Evolutionary conservation across 2,888 invertebrate genomes (phyloP), one percentile per base, ranked within the genome.

Genomic region (Protonemura montana): DNA sequence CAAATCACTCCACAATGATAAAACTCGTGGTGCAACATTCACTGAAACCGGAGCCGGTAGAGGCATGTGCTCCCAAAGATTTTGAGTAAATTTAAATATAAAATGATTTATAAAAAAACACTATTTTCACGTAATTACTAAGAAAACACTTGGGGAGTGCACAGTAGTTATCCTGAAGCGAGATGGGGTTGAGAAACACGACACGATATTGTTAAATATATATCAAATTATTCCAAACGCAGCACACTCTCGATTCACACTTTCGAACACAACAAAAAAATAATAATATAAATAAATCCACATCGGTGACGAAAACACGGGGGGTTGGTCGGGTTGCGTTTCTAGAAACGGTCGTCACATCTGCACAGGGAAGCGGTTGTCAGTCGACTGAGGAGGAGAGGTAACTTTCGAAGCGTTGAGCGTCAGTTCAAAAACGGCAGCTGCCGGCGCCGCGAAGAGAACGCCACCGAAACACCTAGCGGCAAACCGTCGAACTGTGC

Each of bases 301-400:
- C 42, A 80, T 28, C 35, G 85, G 76, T 81, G 82, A 35, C 85
- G 80, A 29, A 77, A 59, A 59, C 59, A 59, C 59, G 59, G 59
- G n/a, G n/a, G 59, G 59, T 59, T 21, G 59, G 13, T 59, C 59
- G 13, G 59, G 13, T 59, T 59, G 59, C 59, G 78, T 78, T 76
- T 85, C 76, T 30, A 77, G n/a, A 41, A 81, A 59, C 80, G 86
- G 42, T 82, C 42, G 30, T 80, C 77, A 21, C 87, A 82, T 86
- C 86, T 86, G 27, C 81, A 86, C 87, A 10, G 42, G 28, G 7
- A 76, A 59, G 80, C 83, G 80, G 85, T 82, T 87, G 86, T 77
- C 86, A 86, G 87, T 30, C 41, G 87, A 87, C 87, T 87, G 86
- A 76, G 76, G 25, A 59, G 59, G 59, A 59, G 59, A 59, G 59